Base-by-base conservation (phyloP, 2,797 vertebrate genomes). In the Lepilemur ruficaudatus region DNA sequence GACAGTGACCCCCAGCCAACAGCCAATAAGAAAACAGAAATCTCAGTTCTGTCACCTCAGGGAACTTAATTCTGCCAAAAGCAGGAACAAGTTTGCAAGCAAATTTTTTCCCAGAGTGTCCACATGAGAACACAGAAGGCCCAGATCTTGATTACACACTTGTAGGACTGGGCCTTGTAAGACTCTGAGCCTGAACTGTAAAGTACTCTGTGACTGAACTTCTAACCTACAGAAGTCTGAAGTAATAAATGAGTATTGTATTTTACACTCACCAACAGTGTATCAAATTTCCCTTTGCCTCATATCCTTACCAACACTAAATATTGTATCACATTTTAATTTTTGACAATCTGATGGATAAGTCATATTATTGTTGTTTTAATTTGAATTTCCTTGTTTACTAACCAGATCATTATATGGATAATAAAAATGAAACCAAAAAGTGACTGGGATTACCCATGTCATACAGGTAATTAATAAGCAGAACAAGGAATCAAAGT, bases 401-500 rank as follows among this genome's bases (percentile, higher is more conserved):
- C 30, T 91, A 88, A 50, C 18, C 30, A 79, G 88, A 57, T 87
- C 48, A 30, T 93, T 88, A 91, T 88, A 91, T 70, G 96, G 67
- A 78, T 52, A 61, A 85, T 38, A 18, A n/a, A 91, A 89, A 3
- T 41, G 57, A 87, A 94, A 59, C 14, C 8, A 76, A 85, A 85
- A 2, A 89, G 12, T 91, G 46, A 89, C 38, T 86, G 41, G 73
- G 5, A 76, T 95, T 91, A 76, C 5, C 41, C 11, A 78, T 80
- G 41, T 67, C 61, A 89, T 70, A 70, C 9, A 96, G 46, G 38
- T 92, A 93, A 89, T 81, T 89, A 70, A 76, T 65, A 87, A 95
- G 9, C 4, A 94, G 46, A 89, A 46, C 1, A 67, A 85, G 3
- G 3, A 88, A 84, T 57, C 35, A 94, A 83, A 32, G 11, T 76